Conservation (phyloP, 2,888 invertebrate species). For the Leucoptera coffeella region DNA sequence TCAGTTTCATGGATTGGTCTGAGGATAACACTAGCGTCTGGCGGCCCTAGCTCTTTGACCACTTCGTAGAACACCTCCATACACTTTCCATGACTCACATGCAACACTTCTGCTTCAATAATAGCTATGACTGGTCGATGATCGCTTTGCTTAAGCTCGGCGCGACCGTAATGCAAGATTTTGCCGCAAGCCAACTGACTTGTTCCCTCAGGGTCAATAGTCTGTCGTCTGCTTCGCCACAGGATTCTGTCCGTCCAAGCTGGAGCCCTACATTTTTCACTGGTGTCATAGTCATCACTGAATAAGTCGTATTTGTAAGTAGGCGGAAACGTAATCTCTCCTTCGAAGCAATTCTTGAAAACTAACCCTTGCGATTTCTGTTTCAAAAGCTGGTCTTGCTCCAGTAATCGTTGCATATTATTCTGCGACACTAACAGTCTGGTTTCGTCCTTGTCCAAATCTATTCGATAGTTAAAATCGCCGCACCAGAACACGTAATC, state of each 20-base stretch:
- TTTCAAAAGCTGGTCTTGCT: constrained; percentile 82
- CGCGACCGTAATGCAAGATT: constrained; percentile 83
- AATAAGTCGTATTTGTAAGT: constrained; percentile 99
- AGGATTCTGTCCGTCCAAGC: constrained; percentile 99
- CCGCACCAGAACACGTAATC: constrained; percentile 99
- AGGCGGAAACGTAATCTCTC: constrained; percentile 85
- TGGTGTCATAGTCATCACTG: constrained; percentile 98
- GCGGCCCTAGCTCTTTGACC: constrained; percentile 83
- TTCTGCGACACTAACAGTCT: constrained; percentile 74
- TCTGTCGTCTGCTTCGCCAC: constrained; percentile 77
- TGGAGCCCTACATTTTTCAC: constrained; percentile 94
- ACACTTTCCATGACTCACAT: constrained; percentile 71
- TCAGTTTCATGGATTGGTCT: constrained; percentile 26
- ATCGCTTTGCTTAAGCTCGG: constrained; percentile 95
- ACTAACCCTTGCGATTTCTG: constrained; percentile 77
- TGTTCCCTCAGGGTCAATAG: constrained; percentile 60
- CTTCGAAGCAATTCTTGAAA: constrained; percentile 91
- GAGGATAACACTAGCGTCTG: constrained; percentile 89
- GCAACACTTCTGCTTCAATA: constrained; percentile 80
- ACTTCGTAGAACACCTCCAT: constrained; percentile 79
- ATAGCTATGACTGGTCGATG: constrained; percentile 93
- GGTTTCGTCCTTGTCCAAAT: constrained; percentile 91
- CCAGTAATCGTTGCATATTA: constrained; percentile 68
- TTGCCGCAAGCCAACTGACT: constrained; percentile 72
- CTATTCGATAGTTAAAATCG: constrained; percentile 97